phyloP scores from a whole-genome alignment of 2,888 invertebrate species.

The Coronaproctus castanopsis region DNA sequence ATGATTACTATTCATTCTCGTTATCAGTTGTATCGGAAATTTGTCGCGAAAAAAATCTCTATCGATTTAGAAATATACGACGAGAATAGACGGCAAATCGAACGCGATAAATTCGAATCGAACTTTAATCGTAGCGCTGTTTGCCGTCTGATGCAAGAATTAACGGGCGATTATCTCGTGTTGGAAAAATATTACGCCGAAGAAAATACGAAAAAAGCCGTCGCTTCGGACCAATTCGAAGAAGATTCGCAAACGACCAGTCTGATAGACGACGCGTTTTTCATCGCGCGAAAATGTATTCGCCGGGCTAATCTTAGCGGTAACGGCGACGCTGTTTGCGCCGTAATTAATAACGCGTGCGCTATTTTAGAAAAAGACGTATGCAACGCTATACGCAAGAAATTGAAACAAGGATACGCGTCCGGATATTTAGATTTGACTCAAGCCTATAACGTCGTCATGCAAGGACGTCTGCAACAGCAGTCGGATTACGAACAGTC shows the following conservation, averaged over 20 bases:
- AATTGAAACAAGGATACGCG: constrained; percentile 58
- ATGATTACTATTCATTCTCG: constrained; percentile 77
- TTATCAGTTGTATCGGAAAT: constrained; percentile 74
- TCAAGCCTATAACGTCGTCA: constrained; percentile 65
- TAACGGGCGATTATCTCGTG: constrained; percentile 69
- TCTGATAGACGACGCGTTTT: constrained; percentile 94
- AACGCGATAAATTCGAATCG: neutral
- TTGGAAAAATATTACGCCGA: constrained; percentile 89
- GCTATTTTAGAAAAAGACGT: constrained; percentile 70
- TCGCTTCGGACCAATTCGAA: constrained; percentile 54
- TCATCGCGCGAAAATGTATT: constrained; percentile 86
- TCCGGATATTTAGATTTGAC: constrained; percentile 52
- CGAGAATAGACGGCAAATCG: neutral
- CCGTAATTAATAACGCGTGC: constrained; percentile 82
- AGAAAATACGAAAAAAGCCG: constrained; percentile 81
- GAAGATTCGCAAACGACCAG: constrained; percentile 61
- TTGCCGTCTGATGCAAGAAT: constrained; percentile 40
- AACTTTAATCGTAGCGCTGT: neutral
- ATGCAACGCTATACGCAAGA: constrained; percentile 46
- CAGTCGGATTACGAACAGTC: constrained; percentile 53
- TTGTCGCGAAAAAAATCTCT: constrained; percentile 32
- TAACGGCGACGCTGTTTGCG: constrained; percentile 88
- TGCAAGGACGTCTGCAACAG: constrained; percentile 53
- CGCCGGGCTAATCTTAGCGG: constrained; percentile 38
- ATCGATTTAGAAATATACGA: constrained; percentile 14